Percentiles rank a stretch among this genome's conserved stretches.
These are phyloP conservation scores for Peromyscus leucopus DNA, from an alignment of 2,113 vertebrate species.

Conservation along the genomic window DNA sequence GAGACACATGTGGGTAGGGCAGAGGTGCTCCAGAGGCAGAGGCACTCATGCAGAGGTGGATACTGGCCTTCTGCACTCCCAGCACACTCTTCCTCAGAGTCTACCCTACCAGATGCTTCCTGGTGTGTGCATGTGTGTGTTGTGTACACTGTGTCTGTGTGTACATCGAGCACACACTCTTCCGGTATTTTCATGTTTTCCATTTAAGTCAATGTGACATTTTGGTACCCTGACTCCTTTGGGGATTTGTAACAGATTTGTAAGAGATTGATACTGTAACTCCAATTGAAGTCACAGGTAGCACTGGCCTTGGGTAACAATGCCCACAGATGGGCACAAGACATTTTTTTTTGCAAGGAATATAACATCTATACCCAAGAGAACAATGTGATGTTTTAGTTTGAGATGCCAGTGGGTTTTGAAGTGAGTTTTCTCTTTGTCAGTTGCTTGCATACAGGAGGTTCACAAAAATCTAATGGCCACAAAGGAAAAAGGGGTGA, in stretches of 20 bases:
- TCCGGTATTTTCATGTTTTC: background rate
- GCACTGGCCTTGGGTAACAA: conserved; percentile 64
- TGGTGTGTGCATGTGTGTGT: background rate
- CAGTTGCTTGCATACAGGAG: conserved; percentile 48
- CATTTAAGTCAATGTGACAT: background rate
- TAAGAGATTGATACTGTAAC: background rate
- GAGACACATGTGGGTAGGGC: background rate
- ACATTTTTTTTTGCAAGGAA: conserved; percentile 58
- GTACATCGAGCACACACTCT: background rate
- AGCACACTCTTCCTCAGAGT: accelerated
- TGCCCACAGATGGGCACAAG: background rate
- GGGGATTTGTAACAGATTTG: background rate
- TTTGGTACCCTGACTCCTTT: background rate
- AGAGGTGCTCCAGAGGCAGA: background rate
- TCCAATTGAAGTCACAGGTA: conserved; percentile 62
- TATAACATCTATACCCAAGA: conserved; percentile 66
- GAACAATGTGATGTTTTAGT: conserved; percentile 76
- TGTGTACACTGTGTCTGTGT: too few relatives aligned
- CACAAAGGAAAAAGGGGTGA: conserved; percentile 62
- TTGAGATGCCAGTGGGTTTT: conserved; percentile 70
- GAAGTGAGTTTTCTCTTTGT: conserved; percentile 68
- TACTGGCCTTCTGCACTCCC: accelerated
- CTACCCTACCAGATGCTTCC: background rate
- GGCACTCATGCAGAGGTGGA: background rate
- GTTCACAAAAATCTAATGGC: conserved; percentile 66